Percentiles rank a stretch among this genome's conserved stretches.
These are phyloP conservation scores for Scrobipalpa atriplicella DNA, from an alignment of 2,888 invertebrate genomes.

Conservation along the genomic window DNA sequence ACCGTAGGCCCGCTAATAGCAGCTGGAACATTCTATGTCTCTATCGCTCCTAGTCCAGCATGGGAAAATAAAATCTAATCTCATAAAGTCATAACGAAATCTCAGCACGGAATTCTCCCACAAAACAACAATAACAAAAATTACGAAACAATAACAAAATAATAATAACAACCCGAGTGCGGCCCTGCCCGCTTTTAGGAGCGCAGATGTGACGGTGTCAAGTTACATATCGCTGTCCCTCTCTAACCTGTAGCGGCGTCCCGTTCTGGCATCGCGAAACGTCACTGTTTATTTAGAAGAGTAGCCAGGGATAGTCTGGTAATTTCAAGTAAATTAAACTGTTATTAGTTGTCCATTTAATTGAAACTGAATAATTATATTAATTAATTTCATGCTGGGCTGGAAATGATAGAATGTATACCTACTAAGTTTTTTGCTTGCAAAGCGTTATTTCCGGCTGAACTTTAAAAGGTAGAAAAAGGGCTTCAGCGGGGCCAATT, in stretches of 20 bases:
- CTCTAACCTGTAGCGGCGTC: constrained; percentile 39
- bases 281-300: constrained; percentile 34
- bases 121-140: constrained; percentile 18
- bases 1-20: too few species aligned
- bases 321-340: background rate
- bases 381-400: too few species aligned
- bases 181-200: constrained; percentile 67
- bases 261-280: constrained; percentile 44
- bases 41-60: too few species aligned
- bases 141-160: constrained; percentile 6
- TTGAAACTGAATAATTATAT: background rate
- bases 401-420: too few species aligned
- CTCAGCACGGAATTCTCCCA: background rate
- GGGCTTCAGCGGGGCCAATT: too few species aligned
- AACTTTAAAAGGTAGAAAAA: too few species aligned
- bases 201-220: constrained; percentile 75
- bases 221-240: constrained; percentile 49
- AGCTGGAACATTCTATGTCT: too few species aligned
- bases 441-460: too few species aligned
- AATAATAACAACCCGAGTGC: constrained; percentile 22
- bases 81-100: background rate
- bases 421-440: too few species aligned
- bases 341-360: background rate
- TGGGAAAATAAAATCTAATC: background rate
- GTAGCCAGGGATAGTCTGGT: constrained; percentile 8